phyloP scores from a whole-genome alignment of 2,113 vertebrate species.

The Pyxicephalus adspersus region DNA sequence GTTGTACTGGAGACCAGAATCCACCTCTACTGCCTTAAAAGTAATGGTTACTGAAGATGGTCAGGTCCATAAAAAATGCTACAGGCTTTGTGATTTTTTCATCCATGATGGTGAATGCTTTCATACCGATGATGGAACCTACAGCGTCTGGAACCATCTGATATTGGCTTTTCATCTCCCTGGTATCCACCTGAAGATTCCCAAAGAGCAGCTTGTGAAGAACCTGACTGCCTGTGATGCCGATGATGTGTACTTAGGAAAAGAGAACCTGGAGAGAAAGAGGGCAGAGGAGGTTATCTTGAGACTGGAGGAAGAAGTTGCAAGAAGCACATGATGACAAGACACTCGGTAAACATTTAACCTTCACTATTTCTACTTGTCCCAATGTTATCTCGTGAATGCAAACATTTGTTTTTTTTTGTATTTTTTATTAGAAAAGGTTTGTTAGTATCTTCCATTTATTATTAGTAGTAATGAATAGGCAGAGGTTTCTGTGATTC shows the following conservation, averaged over 20 bases:
- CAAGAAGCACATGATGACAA: too few relatives aligned
- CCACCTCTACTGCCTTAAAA: not conserved
- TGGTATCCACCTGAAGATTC: not conserved
- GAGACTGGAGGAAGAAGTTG: too few relatives aligned
- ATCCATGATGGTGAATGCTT: not conserved
- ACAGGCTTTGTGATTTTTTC: not conserved
- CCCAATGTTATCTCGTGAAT: too few relatives aligned
- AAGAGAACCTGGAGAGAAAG: not conserved
- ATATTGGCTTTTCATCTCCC: conserved; percentile 20
- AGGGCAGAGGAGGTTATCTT: too few relatives aligned
- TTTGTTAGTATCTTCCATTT: too few relatives aligned
- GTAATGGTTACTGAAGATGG: not conserved
- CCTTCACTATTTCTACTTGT: too few relatives aligned
- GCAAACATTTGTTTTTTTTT: too few relatives aligned
- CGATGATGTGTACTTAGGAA: not conserved
- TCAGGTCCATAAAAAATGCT: not conserved
- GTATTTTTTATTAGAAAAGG: too few relatives aligned
- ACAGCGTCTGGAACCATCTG: not conserved
- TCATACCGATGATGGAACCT: not conserved
- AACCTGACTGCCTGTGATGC: conserved; percentile 4
- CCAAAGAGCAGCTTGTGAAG: not conserved
- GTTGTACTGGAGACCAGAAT: conserved; percentile 38
- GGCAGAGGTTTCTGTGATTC: too few relatives aligned
- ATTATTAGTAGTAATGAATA: too few relatives aligned
- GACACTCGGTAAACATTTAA: too few relatives aligned